These are phyloP conservation scores for Adelges cooleyi DNA, from an alignment of 1,140 invertebrate species.

Conservation along the genomic window DNA sequence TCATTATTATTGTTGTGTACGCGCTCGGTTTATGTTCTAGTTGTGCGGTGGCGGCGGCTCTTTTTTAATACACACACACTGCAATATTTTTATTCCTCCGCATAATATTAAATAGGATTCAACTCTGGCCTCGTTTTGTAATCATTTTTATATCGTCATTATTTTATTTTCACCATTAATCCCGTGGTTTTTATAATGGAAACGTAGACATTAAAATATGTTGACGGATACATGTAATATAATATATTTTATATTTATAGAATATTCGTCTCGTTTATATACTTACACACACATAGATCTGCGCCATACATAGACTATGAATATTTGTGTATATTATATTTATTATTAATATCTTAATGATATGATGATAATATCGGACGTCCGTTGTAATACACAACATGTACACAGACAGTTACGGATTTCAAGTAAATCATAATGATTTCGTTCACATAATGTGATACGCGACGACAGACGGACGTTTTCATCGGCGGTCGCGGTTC, in stretches of 20 bases:
- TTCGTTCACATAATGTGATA: not conserved
- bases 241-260: not conserved
- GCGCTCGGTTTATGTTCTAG: not conserved
- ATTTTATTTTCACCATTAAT: not conserved
- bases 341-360: not conserved
- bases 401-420: not conserved
- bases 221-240: not conserved
- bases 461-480: not conserved
- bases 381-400: not conserved
- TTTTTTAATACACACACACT: not conserved
- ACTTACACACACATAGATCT: not conserved
- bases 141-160: not conserved
- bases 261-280: not conserved
- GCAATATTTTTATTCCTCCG: not conserved
- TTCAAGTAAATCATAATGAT: slow-evolving; percentile 13
- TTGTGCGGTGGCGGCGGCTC: not conserved
- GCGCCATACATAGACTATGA: not conserved
- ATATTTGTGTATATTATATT: not conserved
- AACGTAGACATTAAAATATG: slow-evolving; percentile 8
- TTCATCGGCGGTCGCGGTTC: not conserved
- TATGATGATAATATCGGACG: too few species aligned
- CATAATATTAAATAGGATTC: slow-evolving; percentile 4
- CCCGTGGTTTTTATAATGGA: not conserved
- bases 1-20: not conserved
- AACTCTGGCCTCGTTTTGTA: slow-evolving; percentile 20